Evolutionary conservation across 2,113 vertebrate species (phyloP).

Genomic region (Pagrus major): DNA sequence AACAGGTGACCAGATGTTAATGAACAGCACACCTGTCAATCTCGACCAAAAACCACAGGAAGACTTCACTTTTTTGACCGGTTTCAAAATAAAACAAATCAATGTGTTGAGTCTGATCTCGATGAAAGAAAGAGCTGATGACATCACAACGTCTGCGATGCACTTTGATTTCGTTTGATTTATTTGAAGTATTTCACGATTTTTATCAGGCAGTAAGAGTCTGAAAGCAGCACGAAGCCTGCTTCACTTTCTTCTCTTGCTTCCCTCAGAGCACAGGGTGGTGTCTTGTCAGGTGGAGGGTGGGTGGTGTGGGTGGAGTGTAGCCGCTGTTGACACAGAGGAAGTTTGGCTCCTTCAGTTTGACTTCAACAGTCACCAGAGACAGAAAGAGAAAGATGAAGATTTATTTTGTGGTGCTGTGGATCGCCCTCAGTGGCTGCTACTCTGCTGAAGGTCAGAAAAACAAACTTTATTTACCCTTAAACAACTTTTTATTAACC

Average conservation of each 20-base stretch:
- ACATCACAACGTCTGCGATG: no score
- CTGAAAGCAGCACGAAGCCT: background rate
- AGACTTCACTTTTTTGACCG: no score
- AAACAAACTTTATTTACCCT: background rate
- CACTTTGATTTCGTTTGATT: no score
- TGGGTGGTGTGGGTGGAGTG: background rate
- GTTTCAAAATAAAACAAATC: no score
- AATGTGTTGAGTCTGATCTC: no score
- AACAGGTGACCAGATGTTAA: no score
- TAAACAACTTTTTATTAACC: background rate
- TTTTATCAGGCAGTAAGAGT: background rate
- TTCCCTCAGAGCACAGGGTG: background rate
- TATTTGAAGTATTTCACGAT: no score
- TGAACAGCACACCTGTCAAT: no score
- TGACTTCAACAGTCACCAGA: constrained; percentile 18
- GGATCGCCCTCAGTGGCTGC: constrained; percentile 59
- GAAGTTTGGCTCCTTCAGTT: constrained; percentile 48
- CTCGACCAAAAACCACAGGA: no score
- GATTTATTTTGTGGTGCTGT: constrained; percentile 57
- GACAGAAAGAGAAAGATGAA: constrained; percentile 59
- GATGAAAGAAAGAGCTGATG: no score
- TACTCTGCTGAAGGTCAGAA: constrained; percentile 72
- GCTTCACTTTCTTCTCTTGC: no score
- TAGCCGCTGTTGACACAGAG: background rate
- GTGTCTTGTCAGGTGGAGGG: background rate